Evolutionary conservation across 2,888 invertebrate genomes (phyloP), one percentile per base, ranked within the genome.

Genomic region (Rhagophthalmus giganteus): DNA sequence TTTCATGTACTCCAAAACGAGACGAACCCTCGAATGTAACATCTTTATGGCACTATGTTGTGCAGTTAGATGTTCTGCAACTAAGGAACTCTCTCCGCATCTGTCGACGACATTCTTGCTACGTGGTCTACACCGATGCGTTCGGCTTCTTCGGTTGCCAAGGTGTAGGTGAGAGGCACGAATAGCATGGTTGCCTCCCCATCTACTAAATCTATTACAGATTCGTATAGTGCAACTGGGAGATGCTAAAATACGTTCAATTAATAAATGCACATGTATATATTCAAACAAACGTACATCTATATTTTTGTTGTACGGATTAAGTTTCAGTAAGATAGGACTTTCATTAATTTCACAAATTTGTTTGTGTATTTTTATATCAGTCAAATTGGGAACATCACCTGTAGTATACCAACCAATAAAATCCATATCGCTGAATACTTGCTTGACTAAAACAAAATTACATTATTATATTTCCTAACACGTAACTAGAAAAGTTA

Each of bases 341-440:
- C 95, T 94, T 74, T 97, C 97, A 68, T 95, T 94, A 46, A 97
- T 94, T 72, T 93, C 90, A 74, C 94, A 94, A 47, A 97, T 91
- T 77, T 97, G 96, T 72, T 91, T 87, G 68, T 98, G 97, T 16
- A 97, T 86, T 70, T 90, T 88, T 40, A 97, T 92, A 64, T 97
- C 97, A 24, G 84, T 81, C 51, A 87, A 87, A 32, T 85, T 86
- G 0, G 94, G 94, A 24, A 79, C 73, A 53, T 92, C 93, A 2
- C 97, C 97, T 2, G 95, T 95, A 12, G 95, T 94, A 70, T 99
- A 99, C 96, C 97, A 98, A 0, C 99, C 99, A 56, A 99, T 82
- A 71, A 98, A 95, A 70, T 98, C 97, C 84, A 99, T 86, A 67
- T 97, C 96, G 65, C 94, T 94, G 74, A 99, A 99, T 1, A 99